Percentiles rank a stretch among this genome's conserved stretches.
These are phyloP conservation scores for Melikaiella ostensackeni DNA, from an alignment of 2,888 invertebrate species.

Conservation along the genomic window DNA sequence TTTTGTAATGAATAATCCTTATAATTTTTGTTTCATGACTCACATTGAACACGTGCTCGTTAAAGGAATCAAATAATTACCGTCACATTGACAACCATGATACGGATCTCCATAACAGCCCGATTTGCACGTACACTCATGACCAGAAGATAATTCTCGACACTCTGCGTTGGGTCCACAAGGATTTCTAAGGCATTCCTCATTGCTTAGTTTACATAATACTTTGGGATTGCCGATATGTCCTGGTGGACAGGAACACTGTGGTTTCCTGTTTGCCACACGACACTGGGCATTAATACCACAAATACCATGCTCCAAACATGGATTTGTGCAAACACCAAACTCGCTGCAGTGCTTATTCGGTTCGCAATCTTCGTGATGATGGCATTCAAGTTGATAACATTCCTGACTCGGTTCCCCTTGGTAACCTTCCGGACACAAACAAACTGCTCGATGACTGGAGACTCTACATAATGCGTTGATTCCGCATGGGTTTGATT, in stretches of 20 bases:
- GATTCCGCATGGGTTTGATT: slow-evolving; percentile 85
- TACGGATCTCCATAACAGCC: slow-evolving; percentile 91
- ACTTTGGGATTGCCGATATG: slow-evolving; percentile 85
- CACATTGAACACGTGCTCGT: background rate
- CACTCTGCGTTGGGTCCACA: slow-evolving; percentile 92
- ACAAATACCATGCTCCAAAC: slow-evolving; percentile 86
- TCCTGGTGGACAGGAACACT: slow-evolving; percentile 87
- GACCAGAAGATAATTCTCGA: slow-evolving; percentile 86
- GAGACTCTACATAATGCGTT: slow-evolving; percentile 89
- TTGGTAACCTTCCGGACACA: slow-evolving; percentile 91
- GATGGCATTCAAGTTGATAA: slow-evolving; percentile 86
- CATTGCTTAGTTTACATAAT: slow-evolving; percentile 85
- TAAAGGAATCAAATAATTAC: slow-evolving; percentile 62
- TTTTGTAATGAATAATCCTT: background rate
- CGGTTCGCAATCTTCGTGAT: slow-evolving; percentile 86
- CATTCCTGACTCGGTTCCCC: slow-evolving; percentile 89
- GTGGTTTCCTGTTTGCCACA: slow-evolving; percentile 86
- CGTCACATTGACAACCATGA: slow-evolving; percentile 88
- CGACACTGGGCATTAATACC: slow-evolving; percentile 92
- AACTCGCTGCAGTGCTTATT: slow-evolving; percentile 86
- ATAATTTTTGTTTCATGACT: background rate
- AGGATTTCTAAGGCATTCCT: slow-evolving; percentile 88
- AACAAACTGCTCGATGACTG: slow-evolving; percentile 90
- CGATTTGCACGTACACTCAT: slow-evolving; percentile 88
- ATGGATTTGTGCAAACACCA: slow-evolving; percentile 90